A percentile compares a stretch with the other conserved stretches of the same genome.
phyloP scores from a whole-genome alignment of 2,888 invertebrate species.

The Sarcophaga subvicina region DNA sequence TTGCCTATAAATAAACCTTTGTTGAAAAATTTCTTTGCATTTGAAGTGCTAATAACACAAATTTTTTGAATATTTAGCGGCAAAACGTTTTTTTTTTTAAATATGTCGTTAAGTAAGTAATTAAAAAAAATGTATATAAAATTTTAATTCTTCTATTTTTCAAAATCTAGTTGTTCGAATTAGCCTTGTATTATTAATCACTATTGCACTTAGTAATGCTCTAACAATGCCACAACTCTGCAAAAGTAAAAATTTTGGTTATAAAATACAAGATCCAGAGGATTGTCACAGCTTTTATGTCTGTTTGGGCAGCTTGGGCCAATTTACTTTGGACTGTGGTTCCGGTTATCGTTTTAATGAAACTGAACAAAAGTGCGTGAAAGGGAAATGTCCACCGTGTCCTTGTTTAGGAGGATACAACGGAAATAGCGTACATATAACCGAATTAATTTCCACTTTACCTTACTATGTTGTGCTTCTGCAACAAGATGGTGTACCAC shows the following conservation, averaged over 20 bases:
- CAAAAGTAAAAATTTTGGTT: conserved; percentile 51
- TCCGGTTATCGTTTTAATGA: conserved; percentile 61
- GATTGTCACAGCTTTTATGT: conserved; percentile 69
- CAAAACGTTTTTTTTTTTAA: neutral
- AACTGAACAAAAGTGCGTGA: conserved; percentile 57
- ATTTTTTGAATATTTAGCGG: conserved; percentile 16
- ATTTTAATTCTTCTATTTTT: neutral
- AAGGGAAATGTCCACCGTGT: conserved; percentile 64
- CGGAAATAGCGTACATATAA: neutral
- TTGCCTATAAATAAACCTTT: conserved; percentile 50
- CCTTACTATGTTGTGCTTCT: neutral
- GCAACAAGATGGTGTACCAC: too few species aligned
- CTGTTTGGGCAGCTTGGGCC: conserved; percentile 61
- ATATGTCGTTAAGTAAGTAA: conserved; percentile 51
- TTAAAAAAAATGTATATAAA: neutral
- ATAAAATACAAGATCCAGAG: conserved; percentile 65
- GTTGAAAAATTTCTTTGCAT: neutral
- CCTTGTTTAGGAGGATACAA: neutral
- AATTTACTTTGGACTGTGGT: conserved; percentile 61
- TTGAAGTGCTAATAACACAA: conserved; percentile 8
- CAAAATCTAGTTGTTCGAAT: conserved; percentile 12
- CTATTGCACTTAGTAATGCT: neutral
- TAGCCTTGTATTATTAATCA: neutral
- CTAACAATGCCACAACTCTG: conserved; percentile 45
- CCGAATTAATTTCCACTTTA: conserved; percentile 9